Evolutionary conservation across 2,113 vertebrate genomes (phyloP).

Genomic region (Tyrannus savana): DNA sequence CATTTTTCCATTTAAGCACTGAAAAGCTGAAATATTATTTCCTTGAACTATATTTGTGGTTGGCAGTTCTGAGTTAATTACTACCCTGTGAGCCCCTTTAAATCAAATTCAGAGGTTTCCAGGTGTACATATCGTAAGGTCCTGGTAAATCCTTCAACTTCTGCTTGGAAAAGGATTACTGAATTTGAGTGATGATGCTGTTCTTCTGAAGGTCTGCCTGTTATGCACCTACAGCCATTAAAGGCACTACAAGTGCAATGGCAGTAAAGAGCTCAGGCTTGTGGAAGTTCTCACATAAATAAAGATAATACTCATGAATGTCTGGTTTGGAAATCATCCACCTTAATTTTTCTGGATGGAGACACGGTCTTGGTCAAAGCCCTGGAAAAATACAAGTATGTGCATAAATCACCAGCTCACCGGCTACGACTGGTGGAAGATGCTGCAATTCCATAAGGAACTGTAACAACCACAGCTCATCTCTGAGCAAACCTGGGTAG

Average conservation of each 20-base stretch:
- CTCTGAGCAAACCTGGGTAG: neutral
- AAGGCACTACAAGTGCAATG: conserved; percentile 31
- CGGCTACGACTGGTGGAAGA: neutral
- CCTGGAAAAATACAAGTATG: conserved; percentile 1
- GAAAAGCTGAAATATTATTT: conserved; percentile 71
- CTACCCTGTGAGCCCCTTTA: conserved; percentile 54
- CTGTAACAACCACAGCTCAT: neutral
- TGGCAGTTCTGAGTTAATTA: conserved; percentile 72
- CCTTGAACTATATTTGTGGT: conserved; percentile 64
- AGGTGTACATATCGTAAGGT: conserved; percentile 53
- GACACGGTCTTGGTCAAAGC: conserved; percentile 43
- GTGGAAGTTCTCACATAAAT: conserved; percentile 47
- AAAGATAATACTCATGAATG: conserved; percentile 29
- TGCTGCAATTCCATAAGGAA: neutral
- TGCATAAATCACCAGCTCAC: neutral
- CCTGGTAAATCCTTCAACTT: conserved; percentile 70
- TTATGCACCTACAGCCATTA: conserved; percentile 50
- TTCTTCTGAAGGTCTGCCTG: conserved; percentile 62
- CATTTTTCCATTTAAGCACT: conserved; percentile 42
- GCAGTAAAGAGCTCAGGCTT: conserved; percentile 23
- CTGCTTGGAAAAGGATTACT: conserved; percentile 50
- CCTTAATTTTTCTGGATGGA: conserved; percentile 21
- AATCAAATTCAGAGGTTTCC: conserved; percentile 69
- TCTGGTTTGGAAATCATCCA: conserved; percentile 52
- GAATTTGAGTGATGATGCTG: conserved; percentile 68